phyloP scores from a whole-genome alignment of 1,140 invertebrate species.

The Drosophila virilis region DNA sequence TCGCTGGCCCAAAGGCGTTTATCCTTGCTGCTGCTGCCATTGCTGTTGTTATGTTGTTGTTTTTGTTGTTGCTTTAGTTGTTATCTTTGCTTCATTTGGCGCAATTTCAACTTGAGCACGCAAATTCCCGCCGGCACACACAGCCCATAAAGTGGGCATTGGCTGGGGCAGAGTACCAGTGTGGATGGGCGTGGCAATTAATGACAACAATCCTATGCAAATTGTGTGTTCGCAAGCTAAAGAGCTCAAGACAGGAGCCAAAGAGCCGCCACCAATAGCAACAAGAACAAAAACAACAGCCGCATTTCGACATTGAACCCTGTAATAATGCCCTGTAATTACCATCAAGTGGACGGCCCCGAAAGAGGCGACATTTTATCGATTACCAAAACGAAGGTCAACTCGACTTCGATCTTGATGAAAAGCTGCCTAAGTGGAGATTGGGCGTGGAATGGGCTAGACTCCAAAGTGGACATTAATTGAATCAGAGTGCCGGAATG shows the following conservation, averaged over 20 bases:
- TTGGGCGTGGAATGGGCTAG: not conserved
- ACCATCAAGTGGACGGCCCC: conserved; percentile 12
- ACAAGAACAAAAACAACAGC: not conserved
- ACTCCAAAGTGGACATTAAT: conserved; percentile 28
- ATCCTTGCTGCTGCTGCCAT: conserved; percentile 18
- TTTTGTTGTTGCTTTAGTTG: conserved; percentile 20
- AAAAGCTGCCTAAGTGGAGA: not conserved
- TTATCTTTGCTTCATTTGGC: conserved; percentile 77
- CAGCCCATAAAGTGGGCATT: not conserved
- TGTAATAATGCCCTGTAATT: conserved; percentile 37
- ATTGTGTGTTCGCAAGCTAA: conserved; percentile 35
- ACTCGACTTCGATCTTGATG: not conserved
- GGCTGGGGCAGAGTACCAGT: conserved; percentile 15
- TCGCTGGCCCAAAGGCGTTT: conserved; percentile 55
- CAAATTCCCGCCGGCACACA: conserved; percentile 51
- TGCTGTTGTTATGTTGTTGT: conserved; percentile 9
- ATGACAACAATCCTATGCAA: conserved; percentile 56
- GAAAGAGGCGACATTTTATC: conserved; percentile 12
- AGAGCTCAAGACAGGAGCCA: conserved; percentile 4
- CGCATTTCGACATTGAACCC: conserved; percentile 60
- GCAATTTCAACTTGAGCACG: conserved; percentile 78
- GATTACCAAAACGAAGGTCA: conserved; percentile 39
- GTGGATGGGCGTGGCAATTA: conserved; percentile 58
- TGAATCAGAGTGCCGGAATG: conserved; percentile 36
- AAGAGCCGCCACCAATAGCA: not conserved